A percentile compares a stretch with the other conserved stretches of the same genome.
Evolutionary conservation across 2,797 vertebrate genomes (phyloP).

Genomic region (Malacoraja senta): DNA sequence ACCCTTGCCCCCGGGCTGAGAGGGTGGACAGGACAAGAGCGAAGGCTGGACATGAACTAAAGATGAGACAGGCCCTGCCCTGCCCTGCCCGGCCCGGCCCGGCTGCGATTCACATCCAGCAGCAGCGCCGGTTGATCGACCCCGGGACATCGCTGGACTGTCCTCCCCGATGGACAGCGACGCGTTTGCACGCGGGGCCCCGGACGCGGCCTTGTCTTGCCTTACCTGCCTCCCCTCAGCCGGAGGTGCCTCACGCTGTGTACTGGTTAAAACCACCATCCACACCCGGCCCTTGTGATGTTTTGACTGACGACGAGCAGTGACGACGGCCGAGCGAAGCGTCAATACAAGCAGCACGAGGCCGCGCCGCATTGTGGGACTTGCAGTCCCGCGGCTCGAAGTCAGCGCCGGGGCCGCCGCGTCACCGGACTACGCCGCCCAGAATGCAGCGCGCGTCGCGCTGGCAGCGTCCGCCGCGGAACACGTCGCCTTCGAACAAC

Average conservation of each 20-base stretch:
- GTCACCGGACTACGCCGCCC: slow-evolving; percentile 49
- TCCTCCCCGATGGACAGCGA: too few relatives aligned
- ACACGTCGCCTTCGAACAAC: not conserved
- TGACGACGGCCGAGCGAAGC: slow-evolving; percentile 2
- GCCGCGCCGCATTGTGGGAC: slow-evolving; percentile 45
- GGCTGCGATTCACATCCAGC: too few relatives aligned
- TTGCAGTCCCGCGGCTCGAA: slow-evolving; percentile 44
- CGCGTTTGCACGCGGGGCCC: too few relatives aligned
- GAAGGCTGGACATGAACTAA: too few relatives aligned
- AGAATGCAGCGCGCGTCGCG: not conserved
- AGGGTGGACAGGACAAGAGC: too few relatives aligned
- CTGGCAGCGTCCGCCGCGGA: too few relatives aligned
- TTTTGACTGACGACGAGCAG: slow-evolving; percentile 33
- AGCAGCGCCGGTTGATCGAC: too few relatives aligned
- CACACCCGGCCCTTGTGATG: slow-evolving; percentile 18
- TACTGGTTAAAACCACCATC: not conserved
- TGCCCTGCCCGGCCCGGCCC: too few relatives aligned
- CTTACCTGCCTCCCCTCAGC: not conserved
- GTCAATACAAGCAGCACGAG: slow-evolving; percentile 3
- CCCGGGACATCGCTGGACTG: too few relatives aligned
- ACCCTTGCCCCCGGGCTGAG: too few relatives aligned
- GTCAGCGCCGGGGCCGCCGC: rapidly evolving
- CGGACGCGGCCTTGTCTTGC: too few relatives aligned
- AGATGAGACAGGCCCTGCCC: too few relatives aligned
- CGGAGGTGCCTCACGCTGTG: not conserved